phyloP scores from a whole-genome alignment of 2,888 invertebrate genomes.

The Dastarcus helophoroides region DNA sequence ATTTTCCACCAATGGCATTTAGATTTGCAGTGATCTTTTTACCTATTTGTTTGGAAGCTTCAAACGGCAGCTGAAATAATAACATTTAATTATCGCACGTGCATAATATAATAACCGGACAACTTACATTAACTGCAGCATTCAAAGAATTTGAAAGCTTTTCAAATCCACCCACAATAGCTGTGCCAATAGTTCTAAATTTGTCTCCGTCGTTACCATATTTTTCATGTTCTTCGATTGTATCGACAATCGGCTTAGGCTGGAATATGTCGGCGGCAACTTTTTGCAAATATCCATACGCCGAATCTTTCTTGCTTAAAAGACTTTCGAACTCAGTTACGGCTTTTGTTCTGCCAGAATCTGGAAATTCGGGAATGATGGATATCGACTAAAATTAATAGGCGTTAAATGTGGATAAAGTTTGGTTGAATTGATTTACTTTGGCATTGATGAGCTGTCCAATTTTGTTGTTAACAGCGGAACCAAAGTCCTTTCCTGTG shows the following conservation, averaged over 20 bases:
- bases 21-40: constrained; percentile 23
- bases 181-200: constrained; percentile 50
- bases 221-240: constrained; percentile 64
- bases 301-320: constrained; percentile 27
- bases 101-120: no score
- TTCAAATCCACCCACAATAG: constrained; percentile 56
- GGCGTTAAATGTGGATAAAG: no score
- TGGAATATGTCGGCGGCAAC: constrained; percentile 27
- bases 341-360: constrained; percentile 28
- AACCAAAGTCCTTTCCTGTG: no score
- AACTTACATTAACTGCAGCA: constrained; percentile 28
- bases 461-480: no score
- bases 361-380: constrained; percentile 20
- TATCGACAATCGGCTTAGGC: constrained; percentile 63
- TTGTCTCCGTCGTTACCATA: constrained; percentile 67
- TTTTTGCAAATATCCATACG: constrained; percentile 28
- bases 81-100: neutral
- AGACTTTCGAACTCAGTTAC: constrained; percentile 26
- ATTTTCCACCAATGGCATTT: constrained; percentile 26
- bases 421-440: no score
- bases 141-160: constrained; percentile 39
- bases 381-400: constrained; percentile 8
- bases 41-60: constrained; percentile 19
- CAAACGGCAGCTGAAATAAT: constrained; percentile 1
- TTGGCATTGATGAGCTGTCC: no score